Evolutionary conservation across 2,888 invertebrate species (phyloP), one percentile per base, ranked within the genome.

Genomic region (Notocelia uddmanniana): DNA sequence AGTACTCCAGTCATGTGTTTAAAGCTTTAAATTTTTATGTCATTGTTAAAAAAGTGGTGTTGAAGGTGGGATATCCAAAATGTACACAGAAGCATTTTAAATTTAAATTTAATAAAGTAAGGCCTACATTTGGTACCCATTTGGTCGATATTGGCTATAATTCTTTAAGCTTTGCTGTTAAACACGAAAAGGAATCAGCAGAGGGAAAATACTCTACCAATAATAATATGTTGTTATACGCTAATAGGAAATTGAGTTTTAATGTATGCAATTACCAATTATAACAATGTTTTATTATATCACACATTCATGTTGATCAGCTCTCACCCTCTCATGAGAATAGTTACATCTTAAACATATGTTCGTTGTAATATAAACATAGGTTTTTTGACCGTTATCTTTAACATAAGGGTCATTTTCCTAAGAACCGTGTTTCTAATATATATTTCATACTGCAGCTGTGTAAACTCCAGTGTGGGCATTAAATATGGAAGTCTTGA

Each of bases 341-440:
- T 83, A 84, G 77, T 83, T 84, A 81, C 80, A 76, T 75, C 76
- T 77, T 75, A 70, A 80, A 81, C 84, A 81, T 77, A 81, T 80
- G 80, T 66, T 76, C 73, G 77, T 31, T 31, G 8, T 31, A 31
- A 76, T 78, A 79, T 77, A 76, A 74, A 72, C 48, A 45, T 21
- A n/a, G 26, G 41, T 19, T 41, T 13, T 11, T 13, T 52, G 26
- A 26, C 58, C 54, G 67, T 60, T 21, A 54, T 1, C 59, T n/a
- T 48, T 54, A 54, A 9, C 8, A 54, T 71, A 60, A 54, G 31
- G 54, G n/a, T 19, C 23, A 66, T 15, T 45, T 54, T 67, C 34
- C 13, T 60, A 34, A 60, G 55, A 26, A 34, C 11, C 34, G 45
- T 21, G 26, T 19, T 23, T 45, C 9, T 52, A 21, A 5, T 50